Percentiles rank a stretch among this genome's conserved stretches.
These are phyloP conservation scores for Procambarus clarkii DNA, from an alignment of 1,140 invertebrate species.

Conservation along the genomic window DNA sequence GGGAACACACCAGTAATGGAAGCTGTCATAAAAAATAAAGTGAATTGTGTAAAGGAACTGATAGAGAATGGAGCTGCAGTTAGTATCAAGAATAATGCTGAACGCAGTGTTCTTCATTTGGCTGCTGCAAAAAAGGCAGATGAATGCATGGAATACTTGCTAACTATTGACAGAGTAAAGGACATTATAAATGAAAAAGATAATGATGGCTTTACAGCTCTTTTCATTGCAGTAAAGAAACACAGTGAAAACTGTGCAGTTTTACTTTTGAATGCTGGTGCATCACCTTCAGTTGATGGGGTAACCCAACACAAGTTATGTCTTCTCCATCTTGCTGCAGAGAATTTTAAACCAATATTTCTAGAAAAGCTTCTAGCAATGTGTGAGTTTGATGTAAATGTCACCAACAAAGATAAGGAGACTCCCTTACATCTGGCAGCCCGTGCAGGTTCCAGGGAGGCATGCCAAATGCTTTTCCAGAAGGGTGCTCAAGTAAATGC, in stretches of 20 bases:
- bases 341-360: not conserved
- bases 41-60: not conserved
- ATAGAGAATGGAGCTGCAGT: not conserved
- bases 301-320: not conserved
- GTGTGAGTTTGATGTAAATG: not conserved
- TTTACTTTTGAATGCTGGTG: not conserved
- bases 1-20: conserved; percentile 21
- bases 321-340: conserved; percentile 16
- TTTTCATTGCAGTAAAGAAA: conserved; percentile 20
- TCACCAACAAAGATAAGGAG: not conserved
- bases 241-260: conserved; percentile 14
- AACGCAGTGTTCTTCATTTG: conserved; percentile 12
- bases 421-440: conserved; percentile 28
- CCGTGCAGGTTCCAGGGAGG: not conserved
- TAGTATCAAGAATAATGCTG: not conserved
- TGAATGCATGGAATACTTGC: conserved; percentile 17
- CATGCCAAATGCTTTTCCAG: not conserved
- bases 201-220: conserved; percentile 9
- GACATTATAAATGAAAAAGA: conserved; percentile 19
- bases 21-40: conserved; percentile 14
- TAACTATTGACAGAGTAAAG: not conserved
- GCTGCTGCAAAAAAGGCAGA: conserved; percentile 3
- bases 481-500: conserved; percentile 18
- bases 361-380: not conserved
- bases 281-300: not conserved